Conservation (phyloP, 2,113 vertebrate genomes). For the Galbula dea region DNA sequence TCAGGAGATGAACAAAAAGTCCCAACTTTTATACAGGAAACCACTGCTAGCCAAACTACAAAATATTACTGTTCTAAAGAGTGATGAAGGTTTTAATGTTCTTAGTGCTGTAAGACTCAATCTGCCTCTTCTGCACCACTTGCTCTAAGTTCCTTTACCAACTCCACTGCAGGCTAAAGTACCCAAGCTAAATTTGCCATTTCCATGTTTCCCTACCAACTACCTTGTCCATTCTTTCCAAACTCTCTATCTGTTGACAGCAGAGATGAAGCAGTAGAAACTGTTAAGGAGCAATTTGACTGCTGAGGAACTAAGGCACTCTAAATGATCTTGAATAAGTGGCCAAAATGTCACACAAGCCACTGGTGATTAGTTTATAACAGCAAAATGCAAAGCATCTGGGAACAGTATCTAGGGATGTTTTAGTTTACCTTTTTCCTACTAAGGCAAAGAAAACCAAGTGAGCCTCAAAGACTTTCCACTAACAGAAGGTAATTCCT, state of each 20-base stretch:
- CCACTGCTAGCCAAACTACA: background rate
- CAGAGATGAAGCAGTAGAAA: background rate
- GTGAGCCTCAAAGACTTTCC: background rate
- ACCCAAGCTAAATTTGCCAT: background rate
- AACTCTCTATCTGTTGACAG: background rate
- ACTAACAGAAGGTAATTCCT: background rate
- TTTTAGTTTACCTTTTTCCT: background rate
- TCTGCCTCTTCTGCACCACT: background rate
- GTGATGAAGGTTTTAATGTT: background rate
- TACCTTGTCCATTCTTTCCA: background rate
- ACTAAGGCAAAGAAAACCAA: background rate
- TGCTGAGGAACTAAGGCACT: background rate
- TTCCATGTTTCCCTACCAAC: background rate
- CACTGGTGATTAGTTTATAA: background rate
- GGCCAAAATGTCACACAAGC: background rate
- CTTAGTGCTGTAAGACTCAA: background rate
- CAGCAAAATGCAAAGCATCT: background rate
- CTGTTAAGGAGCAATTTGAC: background rate
- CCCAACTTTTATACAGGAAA: background rate
- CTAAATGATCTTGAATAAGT: background rate
- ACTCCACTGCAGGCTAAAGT: background rate
- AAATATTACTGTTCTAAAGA: background rate
- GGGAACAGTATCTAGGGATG: background rate
- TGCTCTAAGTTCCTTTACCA: background rate
- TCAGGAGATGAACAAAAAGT: conserved; percentile 9